Evolutionary conservation across 2,888 invertebrate genomes (phyloP), one percentile per base, ranked within the genome.

Genomic region (Eumacrocentrus americanus): DNA sequence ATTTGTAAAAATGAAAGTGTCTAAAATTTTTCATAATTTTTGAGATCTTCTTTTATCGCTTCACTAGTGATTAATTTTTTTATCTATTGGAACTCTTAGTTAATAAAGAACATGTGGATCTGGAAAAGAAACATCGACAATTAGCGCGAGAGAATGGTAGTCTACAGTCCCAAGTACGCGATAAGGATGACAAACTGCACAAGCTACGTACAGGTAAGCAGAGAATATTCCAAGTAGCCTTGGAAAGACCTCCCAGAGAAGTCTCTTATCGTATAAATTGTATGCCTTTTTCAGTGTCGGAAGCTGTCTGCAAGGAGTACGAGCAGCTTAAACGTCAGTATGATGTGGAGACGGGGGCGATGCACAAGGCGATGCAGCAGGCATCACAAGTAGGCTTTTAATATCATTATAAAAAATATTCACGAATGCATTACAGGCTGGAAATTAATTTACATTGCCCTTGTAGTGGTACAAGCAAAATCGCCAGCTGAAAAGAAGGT

Each of bases 401-500:
- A 34, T 35, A 23, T 38, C 52, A 23, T 37, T 29, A 54, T 54
- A 51, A 14, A 18, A 16, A 37, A 7, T 51, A 1, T 3, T 16
- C 7, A 44, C n/a, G 38, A 20, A 16, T 29, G n/a, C 9, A 51
- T 51, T 51, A 12, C 18, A 9, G 4, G 5, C 16, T 51, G 16
- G 20, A n/a, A 51, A 51, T 51, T 51, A 22, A 51, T 51, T 35
- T 34, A 3, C 18, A 34, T 35, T 16, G 7, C 7, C 4, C 9
- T 38, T 38, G 9, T 84, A 90, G 81, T 91, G 91, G 90, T 91
- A 91, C 82, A 88, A 88, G 63, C 89, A 91, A 81, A 91, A 91
- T 74, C 87, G 89, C 61, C 87, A 87, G 72, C 77, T 91, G 52
- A 89, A 90, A 78, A 80, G 91, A 12, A 84, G 86, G 66, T 90